These are phyloP conservation scores for Eupristina koningsbergeri DNA, from an alignment of 1,140 invertebrate species.

Conservation along the genomic window DNA sequence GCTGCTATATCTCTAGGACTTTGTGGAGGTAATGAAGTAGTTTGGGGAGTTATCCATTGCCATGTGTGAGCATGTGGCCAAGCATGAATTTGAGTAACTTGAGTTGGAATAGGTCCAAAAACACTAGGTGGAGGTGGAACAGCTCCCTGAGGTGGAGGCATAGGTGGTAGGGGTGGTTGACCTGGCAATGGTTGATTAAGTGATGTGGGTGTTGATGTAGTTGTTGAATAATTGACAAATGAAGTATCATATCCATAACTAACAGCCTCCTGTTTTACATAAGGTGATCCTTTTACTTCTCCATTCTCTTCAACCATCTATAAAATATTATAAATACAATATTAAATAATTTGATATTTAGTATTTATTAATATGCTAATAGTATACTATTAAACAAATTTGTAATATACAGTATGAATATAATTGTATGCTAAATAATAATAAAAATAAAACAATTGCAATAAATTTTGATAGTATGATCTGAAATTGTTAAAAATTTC, in stretches of 20 bases:
- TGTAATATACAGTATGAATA: neutral
- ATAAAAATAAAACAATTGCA: slow-evolving; percentile 12
- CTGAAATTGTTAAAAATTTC: neutral
- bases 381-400: neutral
- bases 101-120: slow-evolving; percentile 64
- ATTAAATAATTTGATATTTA: neutral
- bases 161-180: slow-evolving; percentile 70
- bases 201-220: slow-evolving; percentile 54
- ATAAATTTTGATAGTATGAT: neutral
- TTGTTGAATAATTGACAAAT: slow-evolving; percentile 50
- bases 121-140: slow-evolving; percentile 67
- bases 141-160: slow-evolving; percentile 67
- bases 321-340: neutral
- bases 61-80: slow-evolving; percentile 66
- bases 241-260: slow-evolving; percentile 61
- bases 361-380: neutral
- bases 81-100: slow-evolving; percentile 66
- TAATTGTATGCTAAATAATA: too few species aligned
- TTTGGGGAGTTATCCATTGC: slow-evolving; percentile 69
- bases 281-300: slow-evolving; percentile 58
- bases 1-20: slow-evolving; percentile 56
- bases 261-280: slow-evolving; percentile 60
- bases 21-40: slow-evolving; percentile 58
- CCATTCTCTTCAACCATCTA: slow-evolving; percentile 57
- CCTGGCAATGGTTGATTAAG: slow-evolving; percentile 68